Evolutionary conservation across 2,113 vertebrate species (phyloP).

Genomic region (Cyrtonyx montezumae): DNA sequence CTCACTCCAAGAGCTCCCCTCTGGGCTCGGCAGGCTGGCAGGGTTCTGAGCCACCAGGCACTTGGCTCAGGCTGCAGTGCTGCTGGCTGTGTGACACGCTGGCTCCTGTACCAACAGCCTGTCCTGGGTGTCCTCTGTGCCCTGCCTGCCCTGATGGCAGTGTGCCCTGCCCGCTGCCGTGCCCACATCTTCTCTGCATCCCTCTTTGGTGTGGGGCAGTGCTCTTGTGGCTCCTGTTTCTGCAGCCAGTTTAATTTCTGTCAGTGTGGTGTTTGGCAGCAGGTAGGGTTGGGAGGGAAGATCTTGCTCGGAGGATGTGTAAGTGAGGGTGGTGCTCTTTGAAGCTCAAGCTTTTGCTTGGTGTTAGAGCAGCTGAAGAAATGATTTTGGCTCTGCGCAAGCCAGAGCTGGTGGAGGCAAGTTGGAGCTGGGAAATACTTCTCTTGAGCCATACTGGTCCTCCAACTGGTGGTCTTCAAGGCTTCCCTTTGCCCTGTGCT

Average conservation of each 20-base stretch:
- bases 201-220: background rate
- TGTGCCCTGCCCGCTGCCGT: rapidly evolving
- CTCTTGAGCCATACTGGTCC: background rate
- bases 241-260: background rate
- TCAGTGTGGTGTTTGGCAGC: background rate
- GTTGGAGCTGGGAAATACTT: background rate
- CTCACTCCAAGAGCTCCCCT: background rate
- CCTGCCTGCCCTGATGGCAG: rapidly evolving
- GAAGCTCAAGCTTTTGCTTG: background rate
- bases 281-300: background rate
- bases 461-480: background rate
- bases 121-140: background rate
- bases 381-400: rapidly evolving
- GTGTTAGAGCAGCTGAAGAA: background rate
- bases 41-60: background rate
- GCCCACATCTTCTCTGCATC: too few relatives aligned
- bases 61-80: background rate
- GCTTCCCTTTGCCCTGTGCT: background rate
- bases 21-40: background rate
- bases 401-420: background rate
- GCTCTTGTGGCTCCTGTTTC: background rate
- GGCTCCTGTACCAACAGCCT: background rate
- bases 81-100: background rate
- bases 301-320: background rate
- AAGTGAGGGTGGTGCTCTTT: background rate